Percentiles rank a stretch among this genome's conserved stretches.
phyloP scores from a whole-genome alignment of 2,797 vertebrate species.

The Eremophila alpestris region DNA sequence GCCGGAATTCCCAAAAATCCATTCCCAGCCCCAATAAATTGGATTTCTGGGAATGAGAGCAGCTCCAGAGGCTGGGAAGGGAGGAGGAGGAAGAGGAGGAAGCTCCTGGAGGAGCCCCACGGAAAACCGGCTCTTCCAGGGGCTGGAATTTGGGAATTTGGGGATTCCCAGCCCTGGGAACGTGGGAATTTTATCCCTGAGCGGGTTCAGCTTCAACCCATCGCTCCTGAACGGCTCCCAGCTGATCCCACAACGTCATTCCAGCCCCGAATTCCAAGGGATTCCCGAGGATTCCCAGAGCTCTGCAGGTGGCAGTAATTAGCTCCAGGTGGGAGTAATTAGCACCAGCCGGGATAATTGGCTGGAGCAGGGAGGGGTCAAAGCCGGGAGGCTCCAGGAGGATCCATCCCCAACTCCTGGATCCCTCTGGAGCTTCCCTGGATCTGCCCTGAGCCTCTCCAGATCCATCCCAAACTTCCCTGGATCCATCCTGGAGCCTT shows the following conservation, averaged over 20 bases:
- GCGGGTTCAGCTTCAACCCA: accelerated
- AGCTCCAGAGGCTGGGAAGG: neutral
- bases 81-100: neutral
- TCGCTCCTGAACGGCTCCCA: too few species aligned
- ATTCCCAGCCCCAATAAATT: neutral
- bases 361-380: neutral
- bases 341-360: neutral
- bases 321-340: neutral
- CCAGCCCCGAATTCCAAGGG: neutral
- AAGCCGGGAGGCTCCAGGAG: neutral
- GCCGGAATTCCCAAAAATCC: neutral
- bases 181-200: too few species aligned
- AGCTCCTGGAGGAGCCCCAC: accelerated
- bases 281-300: neutral
- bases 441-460: too few species aligned
- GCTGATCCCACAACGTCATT: accelerated
- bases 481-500: too few species aligned
- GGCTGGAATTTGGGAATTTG: neutral
- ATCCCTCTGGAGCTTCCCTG: neutral
- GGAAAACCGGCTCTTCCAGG: neutral
- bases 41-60: neutral
- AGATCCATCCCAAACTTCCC: too few species aligned
- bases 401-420: neutral
- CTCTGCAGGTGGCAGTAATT: neutral
- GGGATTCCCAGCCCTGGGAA: neutral